These are phyloP conservation scores for Caenorhabditis elegans DNA, from an alignment of 1,140 invertebrate species.

Conservation along the genomic window WBcel235 BX284602.5:8885001-8885500, in stretches of 20 bases:
- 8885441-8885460: neutral
- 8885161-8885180: neutral
- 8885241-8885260: no score
- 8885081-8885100: neutral
- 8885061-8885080: constrained; percentile 7
- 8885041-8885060: neutral
- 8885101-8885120: neutral
- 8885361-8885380: neutral
- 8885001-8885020: neutral
- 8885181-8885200: neutral
- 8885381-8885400: neutral
- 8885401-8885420: neutral
- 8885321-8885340: neutral
- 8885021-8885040: neutral
- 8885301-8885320: constrained; percentile 16
- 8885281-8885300: neutral
- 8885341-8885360: neutral
- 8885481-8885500: neutral
- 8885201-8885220: constrained; percentile 15
- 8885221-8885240: neutral
- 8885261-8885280: neutral
- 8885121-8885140: neutral
- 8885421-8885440: neutral
- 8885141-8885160: no score
- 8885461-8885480: constrained; percentile 2